Evolutionary conservation across 2,888 invertebrate genomes (phyloP).

Genomic region (Agrotis ipsilon): DNA sequence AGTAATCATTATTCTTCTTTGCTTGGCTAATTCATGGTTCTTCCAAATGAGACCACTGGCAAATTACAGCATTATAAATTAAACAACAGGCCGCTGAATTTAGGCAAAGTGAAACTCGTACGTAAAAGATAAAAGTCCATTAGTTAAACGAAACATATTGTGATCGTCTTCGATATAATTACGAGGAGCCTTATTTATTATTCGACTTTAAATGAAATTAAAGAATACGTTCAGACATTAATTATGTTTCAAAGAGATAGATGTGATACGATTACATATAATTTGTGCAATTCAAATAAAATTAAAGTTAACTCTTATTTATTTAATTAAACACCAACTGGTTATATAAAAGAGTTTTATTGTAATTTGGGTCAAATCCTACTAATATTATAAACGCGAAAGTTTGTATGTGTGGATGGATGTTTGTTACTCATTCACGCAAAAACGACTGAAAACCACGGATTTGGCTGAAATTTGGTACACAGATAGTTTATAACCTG

Average conservation of each 20-base stretch:
- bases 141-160: slow-evolving; percentile 45
- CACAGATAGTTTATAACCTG: too few species aligned
- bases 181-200: slow-evolving; percentile 37
- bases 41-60: neutral
- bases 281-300: slow-evolving; percentile 13
- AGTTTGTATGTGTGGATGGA: too few species aligned
- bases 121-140: slow-evolving; percentile 30
- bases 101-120: slow-evolving; percentile 3
- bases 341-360: neutral
- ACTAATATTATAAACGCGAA: too few species aligned
- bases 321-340: neutral
- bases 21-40: neutral
- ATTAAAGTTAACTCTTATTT: slow-evolving; percentile 2
- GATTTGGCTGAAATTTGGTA: too few species aligned
- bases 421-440: too few species aligned
- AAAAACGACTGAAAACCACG: too few species aligned
- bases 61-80: slow-evolving; percentile 31
- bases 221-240: slow-evolving; percentile 27
- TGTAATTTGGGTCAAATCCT: too few species aligned
- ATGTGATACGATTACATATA: slow-evolving; percentile 20
- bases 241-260: slow-evolving; percentile 37
- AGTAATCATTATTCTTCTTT: neutral
- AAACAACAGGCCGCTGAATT: slow-evolving; percentile 1
- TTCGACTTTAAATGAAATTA: slow-evolving; percentile 41
- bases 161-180: slow-evolving; percentile 38